Conservation (phyloP, 2,888 invertebrate species). For the Euspilapteryx auroguttella region DNA sequence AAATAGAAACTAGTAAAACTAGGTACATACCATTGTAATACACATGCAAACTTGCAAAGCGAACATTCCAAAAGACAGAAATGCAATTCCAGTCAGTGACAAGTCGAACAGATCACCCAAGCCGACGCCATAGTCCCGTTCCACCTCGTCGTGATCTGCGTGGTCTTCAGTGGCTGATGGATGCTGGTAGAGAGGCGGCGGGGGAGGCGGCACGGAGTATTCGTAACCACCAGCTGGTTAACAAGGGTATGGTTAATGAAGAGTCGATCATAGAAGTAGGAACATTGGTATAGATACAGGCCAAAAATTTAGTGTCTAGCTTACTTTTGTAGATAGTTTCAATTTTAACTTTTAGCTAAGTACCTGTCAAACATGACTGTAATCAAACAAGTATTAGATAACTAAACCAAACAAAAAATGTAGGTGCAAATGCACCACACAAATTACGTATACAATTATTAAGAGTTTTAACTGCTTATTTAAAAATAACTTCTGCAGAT, state of each 20-base stretch:
- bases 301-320: too few species aligned
- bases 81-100: conserved; percentile 79
- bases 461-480: too few species aligned
- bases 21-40: conserved; percentile 65
- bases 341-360: too few species aligned
- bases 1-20: too few species aligned
- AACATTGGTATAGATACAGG: too few species aligned
- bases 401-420: too few species aligned
- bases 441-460: too few species aligned
- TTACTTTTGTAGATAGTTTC: too few species aligned
- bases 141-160: conserved; percentile 35
- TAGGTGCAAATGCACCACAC: too few species aligned
- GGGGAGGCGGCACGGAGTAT: conserved; percentile 50
- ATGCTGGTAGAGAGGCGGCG: conserved; percentile 34
- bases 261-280: not conserved
- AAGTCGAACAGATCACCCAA: conserved; percentile 77
- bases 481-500: too few species aligned
- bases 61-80: conserved; percentile 80
- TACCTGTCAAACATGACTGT: too few species aligned
- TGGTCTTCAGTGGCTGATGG: conserved; percentile 20
- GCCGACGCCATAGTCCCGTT: conserved; percentile 59
- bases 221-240: conserved; percentile 32
- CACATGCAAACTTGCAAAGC: conserved; percentile 79
- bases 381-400: too few species aligned
- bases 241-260: not conserved